Percentiles rank a stretch among this genome's conserved stretches.
Conservation (phyloP, 2,113 vertebrate species). For the Cavia porcellus region DNA sequence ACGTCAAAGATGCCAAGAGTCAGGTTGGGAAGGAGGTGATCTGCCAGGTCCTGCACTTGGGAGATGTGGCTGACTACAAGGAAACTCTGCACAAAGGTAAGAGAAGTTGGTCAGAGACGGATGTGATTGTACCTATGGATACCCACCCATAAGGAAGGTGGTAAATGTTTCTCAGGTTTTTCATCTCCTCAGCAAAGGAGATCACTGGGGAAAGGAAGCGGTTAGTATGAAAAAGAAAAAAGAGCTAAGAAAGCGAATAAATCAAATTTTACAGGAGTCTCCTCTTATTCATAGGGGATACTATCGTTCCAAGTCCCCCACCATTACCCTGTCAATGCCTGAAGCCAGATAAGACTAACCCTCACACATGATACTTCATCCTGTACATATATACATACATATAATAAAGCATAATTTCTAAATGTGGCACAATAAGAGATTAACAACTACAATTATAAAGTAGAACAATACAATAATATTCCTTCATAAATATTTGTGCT, state of each 20-base stretch:
- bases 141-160: neutral
- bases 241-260: neutral
- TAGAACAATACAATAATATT: neutral
- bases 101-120: neutral
- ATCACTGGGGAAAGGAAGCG: neutral
- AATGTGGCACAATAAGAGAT: neutral
- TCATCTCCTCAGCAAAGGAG: neutral
- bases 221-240: neutral
- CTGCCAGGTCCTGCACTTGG: slow-evolving; percentile 77
- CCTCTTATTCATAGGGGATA: neutral
- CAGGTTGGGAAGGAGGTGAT: slow-evolving; percentile 78
- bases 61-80: slow-evolving; percentile 10
- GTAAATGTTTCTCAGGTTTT: neutral
- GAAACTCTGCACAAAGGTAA: slow-evolving; percentile 76
- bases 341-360: neutral
- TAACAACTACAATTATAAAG: neutral
- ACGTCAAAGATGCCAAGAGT: slow-evolving; percentile 75
- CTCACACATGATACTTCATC: neutral
- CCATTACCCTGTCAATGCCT: no score
- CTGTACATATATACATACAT: neutral
- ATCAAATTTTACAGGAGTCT: neutral
- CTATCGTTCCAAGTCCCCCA: neutral
- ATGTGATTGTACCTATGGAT: neutral
- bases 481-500: neutral
- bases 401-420: neutral